Evolutionary conservation across 2,888 invertebrate genomes (phyloP), one percentile per base, ranked within the genome.

Genomic region (Troides oblongomaculatus): DNA sequence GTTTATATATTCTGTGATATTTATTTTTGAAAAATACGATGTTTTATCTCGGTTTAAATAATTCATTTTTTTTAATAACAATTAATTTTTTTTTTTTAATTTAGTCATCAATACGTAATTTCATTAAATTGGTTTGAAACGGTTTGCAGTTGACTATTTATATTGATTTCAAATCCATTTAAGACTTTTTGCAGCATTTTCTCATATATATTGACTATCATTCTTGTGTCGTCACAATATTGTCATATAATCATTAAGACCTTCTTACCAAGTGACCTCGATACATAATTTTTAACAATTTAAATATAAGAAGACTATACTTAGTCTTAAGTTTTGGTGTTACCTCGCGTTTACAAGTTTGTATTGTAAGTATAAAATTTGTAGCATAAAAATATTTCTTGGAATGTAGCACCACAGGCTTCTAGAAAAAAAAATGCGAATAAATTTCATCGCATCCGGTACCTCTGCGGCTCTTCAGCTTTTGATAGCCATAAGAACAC

Each of bases 361-460:
- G 53, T 53, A 53, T 50, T 21, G 30, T 30, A n/a, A 17, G 17
- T 53, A n/a, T 53, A 18, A 46, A 46, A 46, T 70, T 72, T 30
- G 30, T 30, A 79, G 78, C 66, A 68, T 78, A 68, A 79, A 84
- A 85, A 86, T 80, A 78, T 83, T 76, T 74, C 75, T 80, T 79
- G 89, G 89, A 90, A 90, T 90, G 89, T 87, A 86, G 87, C 84
- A 79, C 80, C 84, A 82, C 86, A 79, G 84, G 78, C 79, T 84
- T 84, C 81, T 75, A 36, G 39, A 69, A 69, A 66, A 85, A 86
- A 87, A 90, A 89, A 87, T 85, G 87, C 90, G 87, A 90, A 90
- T 89, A 89, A 88, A 88, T 90, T 89, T 89, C 84, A 90, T 90
- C 89, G 89, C 89, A 90, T 90, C 89, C 89, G 90, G 92, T 91